Evolutionary conservation across 2,888 invertebrate species (phyloP).

Genomic region (Leptothorax acervorum): DNA sequence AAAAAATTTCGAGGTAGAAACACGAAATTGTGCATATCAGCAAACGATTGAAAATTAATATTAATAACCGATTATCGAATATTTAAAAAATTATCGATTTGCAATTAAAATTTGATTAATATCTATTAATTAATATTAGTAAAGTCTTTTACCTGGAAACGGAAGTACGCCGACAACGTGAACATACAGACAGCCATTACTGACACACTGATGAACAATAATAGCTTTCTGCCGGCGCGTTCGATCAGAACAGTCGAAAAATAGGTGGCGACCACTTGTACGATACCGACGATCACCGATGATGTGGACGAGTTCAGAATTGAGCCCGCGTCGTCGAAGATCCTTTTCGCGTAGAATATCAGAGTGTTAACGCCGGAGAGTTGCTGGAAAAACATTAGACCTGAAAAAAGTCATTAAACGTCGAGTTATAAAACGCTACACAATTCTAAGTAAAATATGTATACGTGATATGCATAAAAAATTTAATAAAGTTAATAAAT

Average conservation of each 20-base stretch:
- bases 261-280: slow-evolving; percentile 88
- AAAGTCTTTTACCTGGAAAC: slow-evolving; percentile 71
- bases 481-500: neutral
- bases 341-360: slow-evolving; percentile 87
- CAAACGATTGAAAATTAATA: neutral
- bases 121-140: neutral
- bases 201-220: slow-evolving; percentile 90
- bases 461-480: neutral
- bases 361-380: slow-evolving; percentile 88
- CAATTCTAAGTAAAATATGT: neutral
- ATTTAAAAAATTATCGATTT: neutral
- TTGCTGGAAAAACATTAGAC: slow-evolving; percentile 90
- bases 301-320: slow-evolving; percentile 84
- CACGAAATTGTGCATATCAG: neutral
- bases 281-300: slow-evolving; percentile 88
- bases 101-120: slow-evolving; percentile 7
- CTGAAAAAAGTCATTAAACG: slow-evolving; percentile 68
- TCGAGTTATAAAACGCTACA: neutral
- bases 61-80: neutral
- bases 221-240: slow-evolving; percentile 88
- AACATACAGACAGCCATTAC: slow-evolving; percentile 90
- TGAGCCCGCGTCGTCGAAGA: slow-evolving; percentile 86
- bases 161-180: slow-evolving; percentile 86
- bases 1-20: neutral
- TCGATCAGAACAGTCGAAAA: slow-evolving; percentile 88